phyloP scores from a whole-genome alignment of 2,113 vertebrate genomes.

The Cyprinodon brontotheroides region DNA sequence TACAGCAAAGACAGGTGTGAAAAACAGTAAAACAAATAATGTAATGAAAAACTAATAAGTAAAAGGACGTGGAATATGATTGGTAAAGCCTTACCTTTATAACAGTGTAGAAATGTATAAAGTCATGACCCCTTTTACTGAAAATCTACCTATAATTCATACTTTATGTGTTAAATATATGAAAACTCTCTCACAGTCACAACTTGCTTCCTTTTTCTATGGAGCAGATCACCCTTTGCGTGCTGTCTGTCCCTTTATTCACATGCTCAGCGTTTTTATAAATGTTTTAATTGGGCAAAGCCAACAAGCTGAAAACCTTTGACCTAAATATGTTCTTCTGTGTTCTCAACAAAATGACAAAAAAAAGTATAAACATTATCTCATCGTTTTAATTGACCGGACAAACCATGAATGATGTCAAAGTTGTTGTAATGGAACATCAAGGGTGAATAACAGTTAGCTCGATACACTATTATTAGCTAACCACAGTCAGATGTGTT shows the following conservation, averaged over 20 bases:
- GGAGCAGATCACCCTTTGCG: not conserved
- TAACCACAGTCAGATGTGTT: constrained; percentile 23
- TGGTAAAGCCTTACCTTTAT: no score
- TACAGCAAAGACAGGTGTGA: no score
- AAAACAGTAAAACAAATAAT: no score
- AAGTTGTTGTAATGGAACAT: not conserved
- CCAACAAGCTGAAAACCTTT: not conserved
- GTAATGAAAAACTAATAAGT: no score
- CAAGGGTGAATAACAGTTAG: constrained; percentile 1
- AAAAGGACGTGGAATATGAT: no score
- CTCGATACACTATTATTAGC: constrained; percentile 6
- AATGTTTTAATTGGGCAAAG: not conserved
- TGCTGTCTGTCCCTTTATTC: no score
- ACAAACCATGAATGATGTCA: constrained; percentile 18
- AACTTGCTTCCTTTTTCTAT: not conserved
- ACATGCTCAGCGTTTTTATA: not conserved
- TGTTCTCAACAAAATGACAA: not conserved
- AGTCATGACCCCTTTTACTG: no score
- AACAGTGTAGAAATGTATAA: no score
- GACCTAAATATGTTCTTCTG: not conserved
- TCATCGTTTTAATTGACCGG: not conserved
- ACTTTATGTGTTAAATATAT: not conserved
- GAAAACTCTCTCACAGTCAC: not conserved
- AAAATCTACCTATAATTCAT: not conserved
- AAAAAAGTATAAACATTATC: constrained; percentile 20